Evolutionary conservation across 2,888 invertebrate species (phyloP).

Genomic region (Caenorhabditis japonica): DNA sequence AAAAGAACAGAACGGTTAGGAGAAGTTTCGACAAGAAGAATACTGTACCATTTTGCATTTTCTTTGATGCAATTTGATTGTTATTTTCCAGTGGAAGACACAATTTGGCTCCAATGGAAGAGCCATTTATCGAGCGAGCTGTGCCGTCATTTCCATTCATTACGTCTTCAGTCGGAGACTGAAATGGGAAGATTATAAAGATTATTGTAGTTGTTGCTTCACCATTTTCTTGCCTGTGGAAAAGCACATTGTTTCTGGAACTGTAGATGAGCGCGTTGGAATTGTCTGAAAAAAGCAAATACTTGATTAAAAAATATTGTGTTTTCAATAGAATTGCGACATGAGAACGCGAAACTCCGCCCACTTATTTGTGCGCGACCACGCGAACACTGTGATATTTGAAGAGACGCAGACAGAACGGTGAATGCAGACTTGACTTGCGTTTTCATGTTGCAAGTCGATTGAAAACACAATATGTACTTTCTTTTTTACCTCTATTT

Average conservation of each 20-base stretch:
- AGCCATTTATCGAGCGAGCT: slow-evolving; percentile 27
- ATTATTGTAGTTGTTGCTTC: background rate
- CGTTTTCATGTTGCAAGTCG: no score
- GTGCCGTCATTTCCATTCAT: slow-evolving; percentile 46
- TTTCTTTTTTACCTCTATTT: slow-evolving; percentile 30
- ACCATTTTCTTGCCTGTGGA: slow-evolving; percentile 32
- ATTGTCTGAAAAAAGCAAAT: slow-evolving; percentile 39
- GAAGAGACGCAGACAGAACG: no score
- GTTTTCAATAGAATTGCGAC: no score
- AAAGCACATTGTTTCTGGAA: slow-evolving; percentile 69
- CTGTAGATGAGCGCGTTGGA: slow-evolving; percentile 70
- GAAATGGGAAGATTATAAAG: slow-evolving; percentile 1
- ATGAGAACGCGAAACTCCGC: no score
- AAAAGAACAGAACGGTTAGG: background rate
- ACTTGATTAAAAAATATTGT: background rate
- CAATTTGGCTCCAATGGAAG: slow-evolving; percentile 37
- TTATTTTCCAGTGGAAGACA: slow-evolving; percentile 52
- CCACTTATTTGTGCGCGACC: no score
- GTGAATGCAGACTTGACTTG: no score
- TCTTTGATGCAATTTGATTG: slow-evolving; percentile 47
- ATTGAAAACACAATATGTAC: no score
- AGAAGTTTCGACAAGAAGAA: background rate
- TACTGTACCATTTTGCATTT: slow-evolving; percentile 36
- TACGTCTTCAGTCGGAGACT: slow-evolving; percentile 47
- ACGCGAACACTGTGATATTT: no score